Evolutionary conservation across 2,888 invertebrate species (phyloP).

Genomic region (Orgyia antiqua): DNA sequence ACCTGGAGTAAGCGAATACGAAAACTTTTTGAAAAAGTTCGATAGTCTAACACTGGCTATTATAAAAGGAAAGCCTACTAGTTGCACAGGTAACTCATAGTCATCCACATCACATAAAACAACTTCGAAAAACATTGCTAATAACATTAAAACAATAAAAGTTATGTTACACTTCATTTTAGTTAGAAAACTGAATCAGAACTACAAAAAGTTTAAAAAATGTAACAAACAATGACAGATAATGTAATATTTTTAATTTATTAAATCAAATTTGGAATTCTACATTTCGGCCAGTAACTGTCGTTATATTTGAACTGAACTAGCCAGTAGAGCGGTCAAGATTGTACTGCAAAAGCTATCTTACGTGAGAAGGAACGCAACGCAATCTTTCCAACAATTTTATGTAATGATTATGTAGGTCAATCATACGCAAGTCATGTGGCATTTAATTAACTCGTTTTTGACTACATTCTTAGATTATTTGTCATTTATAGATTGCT

Average conservation of each 20-base stretch:
- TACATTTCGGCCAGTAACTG: constrained; percentile 13
- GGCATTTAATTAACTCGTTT: constrained; percentile 4
- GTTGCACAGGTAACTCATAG: constrained; percentile 84
- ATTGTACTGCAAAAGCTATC: constrained; percentile 27
- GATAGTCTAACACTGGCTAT: constrained; percentile 87
- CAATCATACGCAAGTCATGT: constrained; percentile 14
- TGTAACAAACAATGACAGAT: constrained; percentile 7
- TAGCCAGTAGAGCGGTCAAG: constrained; percentile 24
- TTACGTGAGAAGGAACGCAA: constrained; percentile 24
- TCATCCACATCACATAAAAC: constrained; percentile 12
- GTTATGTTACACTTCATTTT: constrained; percentile 20
- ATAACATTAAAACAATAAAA: constrained; percentile 3
- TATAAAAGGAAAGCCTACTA: constrained; percentile 90
- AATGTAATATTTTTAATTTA: constrained; percentile 3
- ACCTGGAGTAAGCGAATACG: constrained; percentile 91
- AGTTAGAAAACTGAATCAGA: not conserved
- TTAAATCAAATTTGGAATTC: constrained; percentile 14
- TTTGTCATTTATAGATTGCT: too few relatives aligned
- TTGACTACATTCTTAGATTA: too few relatives aligned
- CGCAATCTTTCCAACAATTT: constrained; percentile 22
- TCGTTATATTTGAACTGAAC: constrained; percentile 15
- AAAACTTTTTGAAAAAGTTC: constrained; percentile 90
- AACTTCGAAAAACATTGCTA: constrained; percentile 12
- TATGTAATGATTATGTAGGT: constrained; percentile 29
- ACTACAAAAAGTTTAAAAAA: not conserved